phyloP scores from a whole-genome alignment of 2,888 invertebrate genomes.

The Melolontha melolontha region DNA sequence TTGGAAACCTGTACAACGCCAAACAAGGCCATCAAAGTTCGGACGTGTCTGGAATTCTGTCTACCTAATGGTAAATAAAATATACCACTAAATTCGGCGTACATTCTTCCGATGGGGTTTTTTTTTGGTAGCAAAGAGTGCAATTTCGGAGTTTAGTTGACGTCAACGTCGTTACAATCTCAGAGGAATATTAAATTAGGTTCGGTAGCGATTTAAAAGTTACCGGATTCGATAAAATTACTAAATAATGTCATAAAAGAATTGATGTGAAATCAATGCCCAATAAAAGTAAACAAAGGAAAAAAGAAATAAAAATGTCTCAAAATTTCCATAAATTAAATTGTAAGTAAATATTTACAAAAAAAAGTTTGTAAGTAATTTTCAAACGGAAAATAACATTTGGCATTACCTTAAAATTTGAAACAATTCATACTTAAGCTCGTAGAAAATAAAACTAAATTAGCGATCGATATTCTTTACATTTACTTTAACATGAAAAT shows the following conservation, averaged over 20 bases:
- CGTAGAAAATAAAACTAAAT: too few species aligned
- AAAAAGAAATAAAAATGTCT: constrained; percentile 1
- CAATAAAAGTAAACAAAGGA: constrained; percentile 15
- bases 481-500: too few species aligned
- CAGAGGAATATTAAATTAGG: constrained; percentile 33
- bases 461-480: too few species aligned
- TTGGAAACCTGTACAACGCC: constrained; percentile 49
- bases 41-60: constrained; percentile 51
- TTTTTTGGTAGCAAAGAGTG: constrained; percentile 18
- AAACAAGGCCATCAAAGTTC: constrained; percentile 51
- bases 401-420: too few species aligned
- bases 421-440: too few species aligned
- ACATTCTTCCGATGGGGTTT: constrained; percentile 37
- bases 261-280: constrained; percentile 36
- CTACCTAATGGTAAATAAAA: constrained; percentile 49
- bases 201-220: constrained; percentile 32
- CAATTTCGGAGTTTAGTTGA: constrained; percentile 31
- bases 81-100: constrained; percentile 45
- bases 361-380: too few species aligned
- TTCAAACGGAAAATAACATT: too few species aligned
- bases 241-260: constrained; percentile 29
- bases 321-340: too few species aligned
- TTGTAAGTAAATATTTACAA: too few species aligned
- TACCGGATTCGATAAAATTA: constrained; percentile 24
- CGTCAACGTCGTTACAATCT: constrained; percentile 28